Evolutionary conservation across 2,113 vertebrate genomes (phyloP).

Genomic region (Gambusia affinis): DNA sequence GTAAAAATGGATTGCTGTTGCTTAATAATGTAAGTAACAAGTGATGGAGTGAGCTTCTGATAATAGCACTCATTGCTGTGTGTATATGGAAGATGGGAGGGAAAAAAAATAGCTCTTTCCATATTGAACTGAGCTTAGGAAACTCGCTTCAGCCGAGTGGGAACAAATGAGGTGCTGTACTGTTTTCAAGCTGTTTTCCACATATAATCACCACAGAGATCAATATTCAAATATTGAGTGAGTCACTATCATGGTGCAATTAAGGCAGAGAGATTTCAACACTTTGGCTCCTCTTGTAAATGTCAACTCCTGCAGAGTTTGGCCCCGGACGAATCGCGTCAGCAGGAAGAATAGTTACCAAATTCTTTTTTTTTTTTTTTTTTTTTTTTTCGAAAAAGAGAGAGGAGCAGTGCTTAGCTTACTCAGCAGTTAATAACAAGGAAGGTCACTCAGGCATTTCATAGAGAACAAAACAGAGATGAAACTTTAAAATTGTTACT

Average conservation of each 20-base stretch:
- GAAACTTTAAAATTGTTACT: slow-evolving; percentile 16
- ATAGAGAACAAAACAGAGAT: slow-evolving; percentile 22
- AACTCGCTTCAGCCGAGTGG: slow-evolving; percentile 13
- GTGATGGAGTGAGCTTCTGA: slow-evolving; percentile 33
- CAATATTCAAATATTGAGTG: slow-evolving; percentile 10
- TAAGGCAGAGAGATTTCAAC: background rate
- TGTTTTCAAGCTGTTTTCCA: slow-evolving; percentile 16
- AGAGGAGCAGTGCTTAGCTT: slow-evolving; percentile 1
- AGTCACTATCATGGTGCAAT: background rate
- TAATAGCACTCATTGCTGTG: slow-evolving; percentile 40
- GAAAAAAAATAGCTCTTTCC: slow-evolving; percentile 1
- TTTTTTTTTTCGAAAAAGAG: background rate
- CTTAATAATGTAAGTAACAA: slow-evolving; percentile 23
- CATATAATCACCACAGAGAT: slow-evolving; percentile 15
- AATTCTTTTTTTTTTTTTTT: background rate
- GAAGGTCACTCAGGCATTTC: background rate
- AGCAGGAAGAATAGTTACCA: background rate
- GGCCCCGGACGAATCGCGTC: background rate
- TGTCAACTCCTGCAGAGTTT: background rate
- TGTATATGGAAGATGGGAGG: background rate
- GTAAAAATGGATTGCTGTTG: slow-evolving; percentile 39
- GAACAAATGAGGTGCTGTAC: slow-evolving; percentile 29
- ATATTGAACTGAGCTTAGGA: slow-evolving; percentile 1
- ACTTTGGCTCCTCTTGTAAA: background rate
- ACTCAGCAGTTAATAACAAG: background rate